phyloP scores from a whole-genome alignment of 2,113 vertebrate species.

The Vulpes vulpes region DNA sequence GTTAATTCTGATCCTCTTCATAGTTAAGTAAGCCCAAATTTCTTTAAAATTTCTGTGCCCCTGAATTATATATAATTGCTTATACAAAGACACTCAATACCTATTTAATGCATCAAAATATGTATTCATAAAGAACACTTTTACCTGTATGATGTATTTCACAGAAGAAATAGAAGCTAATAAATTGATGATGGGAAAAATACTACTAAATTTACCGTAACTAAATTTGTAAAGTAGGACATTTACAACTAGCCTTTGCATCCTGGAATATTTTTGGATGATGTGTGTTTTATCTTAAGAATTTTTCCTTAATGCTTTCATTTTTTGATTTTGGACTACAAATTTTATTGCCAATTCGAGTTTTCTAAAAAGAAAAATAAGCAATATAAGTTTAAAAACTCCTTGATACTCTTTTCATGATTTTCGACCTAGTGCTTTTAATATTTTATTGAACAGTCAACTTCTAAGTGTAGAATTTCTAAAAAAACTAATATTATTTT shows the following conservation, averaged over 20 bases:
- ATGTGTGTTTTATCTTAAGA: neutral
- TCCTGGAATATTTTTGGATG: neutral
- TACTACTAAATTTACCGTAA: neutral
- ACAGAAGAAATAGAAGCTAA: neutral
- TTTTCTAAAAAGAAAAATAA: neutral
- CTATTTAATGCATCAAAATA: slow-evolving; percentile 47
- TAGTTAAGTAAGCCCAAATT: neutral
- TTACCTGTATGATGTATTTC: slow-evolving; percentile 26
- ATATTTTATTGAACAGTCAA: neutral
- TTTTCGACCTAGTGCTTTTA: neutral
- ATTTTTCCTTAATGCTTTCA: neutral
- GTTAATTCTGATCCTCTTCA: neutral
- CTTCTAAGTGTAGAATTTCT: neutral
- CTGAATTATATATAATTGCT: neutral
- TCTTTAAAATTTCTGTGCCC: neutral
- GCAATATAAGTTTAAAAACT: neutral
- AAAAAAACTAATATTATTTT: neutral
- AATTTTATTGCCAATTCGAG: neutral
- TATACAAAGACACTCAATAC: neutral
- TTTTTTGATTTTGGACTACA: neutral
- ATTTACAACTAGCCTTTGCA: neutral
- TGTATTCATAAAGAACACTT: neutral
- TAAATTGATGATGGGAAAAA: neutral
- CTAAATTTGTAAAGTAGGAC: neutral
- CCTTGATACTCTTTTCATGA: neutral